phyloP scores from a whole-genome alignment of 2,888 invertebrate genomes.

The Gandaritis pyraliata region DNA sequence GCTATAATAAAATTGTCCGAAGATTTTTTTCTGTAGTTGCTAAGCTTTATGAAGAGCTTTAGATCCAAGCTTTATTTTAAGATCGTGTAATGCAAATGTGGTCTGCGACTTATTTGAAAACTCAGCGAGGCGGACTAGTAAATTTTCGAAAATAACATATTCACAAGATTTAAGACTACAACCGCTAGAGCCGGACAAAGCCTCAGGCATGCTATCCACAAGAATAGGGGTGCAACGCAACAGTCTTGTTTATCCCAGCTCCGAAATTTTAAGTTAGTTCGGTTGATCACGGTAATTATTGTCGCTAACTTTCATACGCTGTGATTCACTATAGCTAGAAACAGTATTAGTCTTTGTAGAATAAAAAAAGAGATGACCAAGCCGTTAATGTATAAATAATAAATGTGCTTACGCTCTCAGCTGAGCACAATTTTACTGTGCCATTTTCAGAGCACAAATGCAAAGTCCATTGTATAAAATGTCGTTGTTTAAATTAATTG shows the following conservation, averaged over 20 bases:
- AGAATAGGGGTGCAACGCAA: constrained; percentile 13
- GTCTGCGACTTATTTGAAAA: constrained; percentile 24
- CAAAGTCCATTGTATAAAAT: too few species aligned
- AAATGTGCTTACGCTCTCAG: too few species aligned
- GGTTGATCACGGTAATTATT: too few species aligned
- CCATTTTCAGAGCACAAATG: too few species aligned
- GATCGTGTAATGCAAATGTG: constrained; percentile 22
- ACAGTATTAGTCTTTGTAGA: too few species aligned
- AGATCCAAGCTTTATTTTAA: constrained; percentile 16
- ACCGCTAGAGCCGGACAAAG: constrained; percentile 26
- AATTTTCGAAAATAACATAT: constrained; percentile 35
- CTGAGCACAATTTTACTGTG: too few species aligned
- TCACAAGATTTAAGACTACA: constrained; percentile 31
- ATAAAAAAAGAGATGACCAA: too few species aligned
- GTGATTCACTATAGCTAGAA: too few species aligned
- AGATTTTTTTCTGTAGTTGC: constrained; percentile 3
- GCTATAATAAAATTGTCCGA: neutral
- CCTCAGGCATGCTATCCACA: constrained; percentile 31
- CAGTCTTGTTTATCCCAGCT: neutral
- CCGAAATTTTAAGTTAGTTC: neutral
- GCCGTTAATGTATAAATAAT: too few species aligned
- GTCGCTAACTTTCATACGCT: too few species aligned
- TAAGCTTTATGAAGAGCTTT: constrained; percentile 13
- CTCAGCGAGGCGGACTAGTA: constrained; percentile 17
- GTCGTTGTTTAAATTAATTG: too few species aligned